Evolutionary conservation across 2,888 invertebrate species (phyloP), one percentile per base, ranked within the genome.

Genomic region (Andricus quercusramuli): DNA sequence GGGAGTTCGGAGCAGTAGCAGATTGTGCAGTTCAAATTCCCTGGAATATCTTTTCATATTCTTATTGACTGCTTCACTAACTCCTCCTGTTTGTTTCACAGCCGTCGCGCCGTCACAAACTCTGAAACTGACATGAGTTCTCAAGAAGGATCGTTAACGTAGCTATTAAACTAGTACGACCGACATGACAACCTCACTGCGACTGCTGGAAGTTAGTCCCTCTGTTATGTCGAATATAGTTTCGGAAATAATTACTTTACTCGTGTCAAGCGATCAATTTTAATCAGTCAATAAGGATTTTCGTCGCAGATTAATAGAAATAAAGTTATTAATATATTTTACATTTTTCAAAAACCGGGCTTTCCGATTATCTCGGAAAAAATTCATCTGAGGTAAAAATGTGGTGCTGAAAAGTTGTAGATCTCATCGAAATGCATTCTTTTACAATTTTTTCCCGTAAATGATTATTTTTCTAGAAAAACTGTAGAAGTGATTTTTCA

Each of bases 111-210:
- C 51, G 74, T 74, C 51, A 29, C 56, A 9, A 74, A 74, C 56
- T 51, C 56, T 51, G 32, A 74, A 51, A 56, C 68, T 68, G 74
- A 74, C 47, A 74, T 32, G 51, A 74, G 74, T 74, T 70, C 51
- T 74, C 51, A 32, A 17, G 51, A 74, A 56, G 32, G 74, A 51
- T 74, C 74, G 74, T 74, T 74, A 74, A n/a, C 56, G 74, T 56
- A 11, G 32, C 51, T 56, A 74, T 74, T 74, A 47, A 74, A 74
- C 74, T 74, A 51, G 32, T 74, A 74, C 29, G 51, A 47, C 32
- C 29, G 20, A 74, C 51, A 74, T 32, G 51, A 51, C 74, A 74
- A 74, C 29, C 29, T 32, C n/a, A 56, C 5, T 56, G 56, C 56
- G 32, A 56, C 32, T 74, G 47, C 29, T 56, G 13, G 5, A 56